Conservation (phyloP, 2,797 vertebrate species). For the Alectoris magna region DNA sequence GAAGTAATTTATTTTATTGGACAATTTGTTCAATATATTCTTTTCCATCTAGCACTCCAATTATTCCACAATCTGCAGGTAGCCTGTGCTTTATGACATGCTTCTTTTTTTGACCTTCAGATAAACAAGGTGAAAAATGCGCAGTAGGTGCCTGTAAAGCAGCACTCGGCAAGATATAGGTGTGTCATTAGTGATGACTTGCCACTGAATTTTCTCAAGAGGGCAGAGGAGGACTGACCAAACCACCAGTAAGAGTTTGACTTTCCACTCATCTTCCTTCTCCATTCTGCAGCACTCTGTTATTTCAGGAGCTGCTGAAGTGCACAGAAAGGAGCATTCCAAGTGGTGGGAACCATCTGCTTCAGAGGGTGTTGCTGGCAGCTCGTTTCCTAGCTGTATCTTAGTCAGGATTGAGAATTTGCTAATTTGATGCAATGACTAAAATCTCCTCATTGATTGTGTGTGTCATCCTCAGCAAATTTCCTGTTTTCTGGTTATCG, state of each 20-base stretch:
- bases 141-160: not conserved
- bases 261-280: constrained; percentile 44
- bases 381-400: constrained; percentile 64
- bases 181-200: not conserved
- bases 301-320: constrained; percentile 71
- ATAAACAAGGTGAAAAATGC: not conserved
- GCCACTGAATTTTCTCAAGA: constrained; percentile 13
- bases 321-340: constrained; percentile 64
- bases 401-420: constrained; percentile 69
- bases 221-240: constrained; percentile 37
- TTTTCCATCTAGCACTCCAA: not conserved
- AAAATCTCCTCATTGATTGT: constrained; percentile 38
- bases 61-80: not conserved
- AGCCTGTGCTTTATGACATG: not conserved
- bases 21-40: not conserved
- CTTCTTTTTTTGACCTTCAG: not conserved
- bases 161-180: not conserved
- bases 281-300: constrained; percentile 43
- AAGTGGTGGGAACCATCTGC: constrained; percentile 76
- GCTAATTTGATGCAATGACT: constrained; percentile 63
- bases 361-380: constrained; percentile 71
- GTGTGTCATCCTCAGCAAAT: constrained; percentile 54
- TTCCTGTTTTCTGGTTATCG: constrained; percentile 23
- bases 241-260: constrained; percentile 32
- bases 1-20: constrained; percentile 21